Percentiles rank a stretch among this genome's conserved stretches.
phyloP scores from a whole-genome alignment of 2,888 invertebrate genomes.

The Esperia sulphurella region DNA sequence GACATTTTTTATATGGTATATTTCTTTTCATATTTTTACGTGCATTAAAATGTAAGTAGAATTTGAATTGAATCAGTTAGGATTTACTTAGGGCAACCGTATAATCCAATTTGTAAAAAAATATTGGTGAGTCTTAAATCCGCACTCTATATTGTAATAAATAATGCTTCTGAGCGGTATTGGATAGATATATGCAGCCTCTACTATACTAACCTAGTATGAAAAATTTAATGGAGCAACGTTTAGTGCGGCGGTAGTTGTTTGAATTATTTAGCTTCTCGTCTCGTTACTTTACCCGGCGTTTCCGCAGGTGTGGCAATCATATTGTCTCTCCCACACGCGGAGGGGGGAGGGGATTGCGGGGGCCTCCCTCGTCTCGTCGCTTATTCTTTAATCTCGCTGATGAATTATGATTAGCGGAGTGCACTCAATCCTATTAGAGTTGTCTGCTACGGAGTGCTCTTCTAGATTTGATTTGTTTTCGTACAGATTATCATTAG shows the following conservation, averaged over 20 bases:
- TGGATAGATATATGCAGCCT: too few species aligned
- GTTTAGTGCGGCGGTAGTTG: constrained; percentile 44
- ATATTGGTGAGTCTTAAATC: too few species aligned
- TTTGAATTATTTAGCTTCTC: constrained; percentile 73
- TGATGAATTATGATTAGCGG: constrained; percentile 78
- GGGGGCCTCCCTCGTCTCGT: constrained; percentile 41
- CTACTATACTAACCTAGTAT: too few species aligned
- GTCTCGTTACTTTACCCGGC: constrained; percentile 72
- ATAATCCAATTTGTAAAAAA: too few species aligned
- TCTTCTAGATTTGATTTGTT: constrained; percentile 50
- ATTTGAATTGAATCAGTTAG: too few species aligned
- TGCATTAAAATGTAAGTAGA: too few species aligned
- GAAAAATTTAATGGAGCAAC: constrained; percentile 45
- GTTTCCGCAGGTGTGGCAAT: constrained; percentile 79
- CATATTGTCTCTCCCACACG: constrained; percentile 69
- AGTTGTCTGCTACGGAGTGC: constrained; percentile 50
- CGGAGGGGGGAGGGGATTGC: constrained; percentile 20
- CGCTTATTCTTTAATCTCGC: constrained; percentile 77
- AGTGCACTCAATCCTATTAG: constrained; percentile 77
- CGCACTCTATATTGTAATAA: too few species aligned
- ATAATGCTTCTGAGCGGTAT: too few species aligned
- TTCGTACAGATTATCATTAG: constrained; percentile 1
- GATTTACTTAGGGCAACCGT: too few species aligned
- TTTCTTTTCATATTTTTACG: too few species aligned
- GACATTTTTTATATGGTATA: too few species aligned